Base-by-base conservation (phyloP, 1,140 invertebrate species). In the Temnothorax nylanderi region DNA sequence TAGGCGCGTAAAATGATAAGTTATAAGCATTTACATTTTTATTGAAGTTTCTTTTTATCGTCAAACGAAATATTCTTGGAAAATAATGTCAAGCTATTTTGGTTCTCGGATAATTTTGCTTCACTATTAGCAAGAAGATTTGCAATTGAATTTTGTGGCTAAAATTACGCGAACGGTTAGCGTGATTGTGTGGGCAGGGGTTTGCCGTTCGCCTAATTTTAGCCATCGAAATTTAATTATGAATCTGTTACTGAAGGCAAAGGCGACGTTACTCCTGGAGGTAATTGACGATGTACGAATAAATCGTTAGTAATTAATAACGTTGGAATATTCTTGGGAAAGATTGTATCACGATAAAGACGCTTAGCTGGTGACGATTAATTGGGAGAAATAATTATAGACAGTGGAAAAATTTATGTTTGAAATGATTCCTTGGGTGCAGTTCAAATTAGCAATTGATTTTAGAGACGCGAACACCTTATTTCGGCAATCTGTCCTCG, bases 251-350 rank as follows among this genome's bases (percentile, higher is more conserved):
- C 21, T 85, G n/a, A 85, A 85, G 16, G 21, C 34, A 60, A 44
- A 67, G 32, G 5, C n/a, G 7, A 26, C 26, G 72, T 85, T 51
- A 64, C 21, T 56, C 16, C 3, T 26, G 64, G 77, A 49, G 1
- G 13, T 58, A 44, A 71, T 3, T 47, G 51, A 72, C 18, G 32
- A 37, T 44, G 18, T 67, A 51, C 16, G 26, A 58, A 47, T 34
- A 82, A 18, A 47, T 82, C 11, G 13, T 67, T 34, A 82, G 13
- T 72, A 72, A 60, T 82, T 82, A 82, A 82, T 60, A 72, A 21
- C 37, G 18, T 44, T 7, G 51, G 1, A n/a, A 47, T 78, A 10
- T 60, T 58, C 7, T 13, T 11, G 18, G 13, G 11, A 37, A 3
- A 16, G 5, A 64, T 64, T 16, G 6, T 7, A 16, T 51, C 18